A percentile compares a stretch with the other conserved stretches of the same genome.
Conservation (phyloP, 2,888 invertebrate genomes). For the Charanyca ferruginea region DNA sequence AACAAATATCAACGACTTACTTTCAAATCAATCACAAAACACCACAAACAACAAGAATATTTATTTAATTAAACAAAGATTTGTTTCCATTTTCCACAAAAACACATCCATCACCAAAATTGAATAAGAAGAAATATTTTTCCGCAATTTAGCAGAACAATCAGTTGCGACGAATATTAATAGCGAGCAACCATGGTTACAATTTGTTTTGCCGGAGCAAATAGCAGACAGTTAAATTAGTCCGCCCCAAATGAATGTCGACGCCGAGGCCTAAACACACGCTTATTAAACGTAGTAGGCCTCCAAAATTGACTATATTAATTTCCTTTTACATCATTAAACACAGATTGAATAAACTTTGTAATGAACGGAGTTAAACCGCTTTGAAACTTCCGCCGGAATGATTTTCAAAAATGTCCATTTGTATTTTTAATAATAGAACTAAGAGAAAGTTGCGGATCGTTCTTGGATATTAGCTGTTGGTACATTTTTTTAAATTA, state of each 20-base stretch:
- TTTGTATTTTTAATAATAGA: conserved; percentile 50
- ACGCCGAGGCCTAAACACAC: conserved; percentile 56
- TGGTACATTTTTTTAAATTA: conserved; percentile 47
- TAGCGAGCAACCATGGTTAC: conserved; percentile 66
- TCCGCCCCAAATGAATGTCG: conserved; percentile 76
- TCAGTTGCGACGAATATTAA: conserved; percentile 50
- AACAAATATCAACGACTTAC: not conserved
- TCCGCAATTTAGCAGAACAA: conserved; percentile 35
- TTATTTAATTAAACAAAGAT: conserved; percentile 2
- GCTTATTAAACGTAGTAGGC: conserved; percentile 46
- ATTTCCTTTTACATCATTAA: conserved; percentile 39
- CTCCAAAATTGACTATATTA: conserved; percentile 37
- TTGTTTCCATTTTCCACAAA: conserved; percentile 2
- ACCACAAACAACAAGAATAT: not conserved
- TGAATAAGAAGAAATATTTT: conserved; percentile 25
- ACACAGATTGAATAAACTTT: conserved; percentile 42
- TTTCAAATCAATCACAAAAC: not conserved
- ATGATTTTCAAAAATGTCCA: conserved; percentile 33
- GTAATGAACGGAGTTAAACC: conserved; percentile 39
- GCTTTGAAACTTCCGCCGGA: conserved; percentile 21
- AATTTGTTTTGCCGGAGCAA: conserved; percentile 73
- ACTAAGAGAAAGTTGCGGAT: conserved; percentile 25
- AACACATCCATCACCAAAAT: conserved; percentile 47
- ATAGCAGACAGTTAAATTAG: conserved; percentile 81
- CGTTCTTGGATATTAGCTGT: conserved; percentile 20